phyloP scores from a whole-genome alignment of 2,113 vertebrate genomes.

The Cathartes aura region DNA sequence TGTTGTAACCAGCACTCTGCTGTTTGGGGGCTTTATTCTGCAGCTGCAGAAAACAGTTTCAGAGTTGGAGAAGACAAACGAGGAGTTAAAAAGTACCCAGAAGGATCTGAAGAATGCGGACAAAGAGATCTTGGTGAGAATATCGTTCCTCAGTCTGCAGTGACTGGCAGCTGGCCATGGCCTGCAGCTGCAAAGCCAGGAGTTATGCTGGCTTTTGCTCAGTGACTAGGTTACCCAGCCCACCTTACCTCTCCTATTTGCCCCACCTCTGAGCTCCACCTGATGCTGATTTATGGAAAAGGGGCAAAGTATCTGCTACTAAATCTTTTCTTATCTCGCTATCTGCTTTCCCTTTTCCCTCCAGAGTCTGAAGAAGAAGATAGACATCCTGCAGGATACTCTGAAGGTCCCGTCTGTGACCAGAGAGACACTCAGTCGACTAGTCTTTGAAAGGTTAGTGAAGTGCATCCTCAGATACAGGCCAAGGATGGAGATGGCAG shows the following conservation, averaged over 20 bases:
- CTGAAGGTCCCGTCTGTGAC: slow-evolving; percentile 87
- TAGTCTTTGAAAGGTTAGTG: slow-evolving; percentile 92
- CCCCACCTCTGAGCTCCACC: neutral
- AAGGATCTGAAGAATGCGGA: slow-evolving; percentile 89
- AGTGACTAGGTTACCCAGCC: neutral
- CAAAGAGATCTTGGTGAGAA: slow-evolving; percentile 88
- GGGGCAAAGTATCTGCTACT: neutral
- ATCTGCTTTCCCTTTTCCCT: neutral
- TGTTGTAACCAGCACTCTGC: neutral
- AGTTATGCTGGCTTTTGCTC: neutral
- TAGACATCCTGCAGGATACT: slow-evolving; percentile 91
- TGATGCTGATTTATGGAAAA: neutral
- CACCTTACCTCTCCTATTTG: neutral
- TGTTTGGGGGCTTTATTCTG: neutral
- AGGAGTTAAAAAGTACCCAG: slow-evolving; percentile 87
- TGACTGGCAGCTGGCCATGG: neutral
- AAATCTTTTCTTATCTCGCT: neutral
- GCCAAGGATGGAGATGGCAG: neutral
- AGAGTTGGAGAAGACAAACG: slow-evolving; percentile 80
- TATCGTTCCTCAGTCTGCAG: neutral
- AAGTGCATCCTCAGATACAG: neutral
- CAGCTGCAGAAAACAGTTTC: slow-evolving; percentile 83
- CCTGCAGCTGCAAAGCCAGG: slow-evolving; percentile 12
- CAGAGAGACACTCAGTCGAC: slow-evolving; percentile 89
- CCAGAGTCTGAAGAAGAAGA: slow-evolving; percentile 94